Evolutionary conservation across 2,113 vertebrate genomes (phyloP).

Genomic region (Grammomys dolichurus): DNA sequence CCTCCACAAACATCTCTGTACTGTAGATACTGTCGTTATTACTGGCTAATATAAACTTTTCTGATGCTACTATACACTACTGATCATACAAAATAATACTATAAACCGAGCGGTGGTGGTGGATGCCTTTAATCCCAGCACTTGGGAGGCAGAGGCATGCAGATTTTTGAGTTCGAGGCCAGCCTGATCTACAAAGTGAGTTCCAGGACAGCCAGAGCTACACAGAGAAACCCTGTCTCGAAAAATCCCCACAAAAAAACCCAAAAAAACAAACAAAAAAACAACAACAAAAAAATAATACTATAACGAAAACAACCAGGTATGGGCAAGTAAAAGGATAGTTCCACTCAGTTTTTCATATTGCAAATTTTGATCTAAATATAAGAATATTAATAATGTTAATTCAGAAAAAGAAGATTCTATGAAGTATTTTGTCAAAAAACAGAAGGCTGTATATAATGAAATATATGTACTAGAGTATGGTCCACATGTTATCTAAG

Average conservation of each 20-base stretch:
- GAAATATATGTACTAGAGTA: too few species aligned
- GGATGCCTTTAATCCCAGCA: too few species aligned
- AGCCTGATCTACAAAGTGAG: too few species aligned
- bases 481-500: not conserved
- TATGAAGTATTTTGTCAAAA: not conserved
- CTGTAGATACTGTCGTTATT: not conserved
- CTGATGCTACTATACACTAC: not conserved
- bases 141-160: too few species aligned
- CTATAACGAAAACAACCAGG: not conserved
- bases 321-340: not conserved
- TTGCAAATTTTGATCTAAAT: not conserved
- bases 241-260: too few species aligned
- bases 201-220: too few species aligned
- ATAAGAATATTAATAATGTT: not conserved
- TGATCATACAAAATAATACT: not conserved
- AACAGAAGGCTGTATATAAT: not conserved
- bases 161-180: too few species aligned
- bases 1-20: not conserved
- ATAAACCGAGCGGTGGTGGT: too few species aligned
- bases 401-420: not conserved
- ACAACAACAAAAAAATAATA: not conserved
- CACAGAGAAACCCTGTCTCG: too few species aligned
- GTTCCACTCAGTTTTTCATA: not conserved
- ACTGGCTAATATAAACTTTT: not conserved
- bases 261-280: too few species aligned